A percentile compares a stretch with the other conserved stretches of the same genome.
Conservation (phyloP, 2,888 invertebrate species). For the Oscheius sp. region DNA sequence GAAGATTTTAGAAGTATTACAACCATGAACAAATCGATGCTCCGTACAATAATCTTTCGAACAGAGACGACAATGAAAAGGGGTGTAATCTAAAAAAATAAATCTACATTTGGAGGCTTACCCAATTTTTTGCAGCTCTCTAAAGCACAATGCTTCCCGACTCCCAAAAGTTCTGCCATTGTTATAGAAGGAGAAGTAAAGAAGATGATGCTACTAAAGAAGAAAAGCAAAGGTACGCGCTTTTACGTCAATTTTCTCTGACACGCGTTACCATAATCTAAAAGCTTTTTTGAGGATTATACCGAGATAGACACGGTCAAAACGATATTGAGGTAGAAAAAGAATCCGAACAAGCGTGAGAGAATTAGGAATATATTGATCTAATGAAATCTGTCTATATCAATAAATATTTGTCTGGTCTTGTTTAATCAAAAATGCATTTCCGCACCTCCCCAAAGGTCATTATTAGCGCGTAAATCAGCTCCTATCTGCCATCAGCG, state of each 20-base stretch:
- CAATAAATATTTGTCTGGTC: no score
- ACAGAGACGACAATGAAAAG: conserved; percentile 14
- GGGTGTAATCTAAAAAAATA: conserved; percentile 7
- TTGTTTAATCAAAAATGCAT: no score
- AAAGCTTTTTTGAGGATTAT: no score
- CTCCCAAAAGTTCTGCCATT: conserved; percentile 13
- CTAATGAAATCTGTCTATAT: no score
- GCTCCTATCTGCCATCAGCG: conserved; percentile 8
- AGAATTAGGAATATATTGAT: no score
- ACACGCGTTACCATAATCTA: no score
- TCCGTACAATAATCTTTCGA: neutral
- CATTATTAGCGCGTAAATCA: conserved; percentile 27
- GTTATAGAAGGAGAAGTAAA: no score
- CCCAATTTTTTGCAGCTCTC: conserved; percentile 23
- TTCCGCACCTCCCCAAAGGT: neutral
- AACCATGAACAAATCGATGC: conserved; percentile 16
- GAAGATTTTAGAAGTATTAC: neutral
- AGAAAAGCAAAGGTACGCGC: neutral
- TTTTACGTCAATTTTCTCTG: no score
- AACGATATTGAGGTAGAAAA: no score
- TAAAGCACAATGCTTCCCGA: conserved; percentile 25
- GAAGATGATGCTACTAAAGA: neutral
- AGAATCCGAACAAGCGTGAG: no score
- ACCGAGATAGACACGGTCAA: no score
- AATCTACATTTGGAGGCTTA: conserved; percentile 1